A percentile compares a stretch with the other conserved stretches of the same genome.
Evolutionary conservation across 2,113 vertebrate species (phyloP).

Genomic region (Tachysurus fulvidraco): DNA sequence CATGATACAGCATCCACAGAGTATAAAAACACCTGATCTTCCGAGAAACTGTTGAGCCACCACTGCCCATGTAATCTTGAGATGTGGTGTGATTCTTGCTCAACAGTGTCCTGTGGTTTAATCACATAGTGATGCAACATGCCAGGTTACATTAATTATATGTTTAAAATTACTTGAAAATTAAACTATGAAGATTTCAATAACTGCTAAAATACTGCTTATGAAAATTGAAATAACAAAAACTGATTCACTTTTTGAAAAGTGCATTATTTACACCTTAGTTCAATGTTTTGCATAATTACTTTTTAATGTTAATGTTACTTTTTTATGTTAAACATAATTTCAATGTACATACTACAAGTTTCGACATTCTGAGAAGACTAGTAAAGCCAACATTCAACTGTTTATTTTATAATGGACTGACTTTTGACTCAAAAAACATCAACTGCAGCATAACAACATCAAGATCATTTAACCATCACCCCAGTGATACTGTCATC

Average conservation of each 20-base stretch:
- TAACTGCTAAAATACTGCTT: neutral
- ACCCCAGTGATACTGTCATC: constrained; percentile 7
- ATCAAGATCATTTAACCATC: constrained; percentile 27
- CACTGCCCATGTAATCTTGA: neutral
- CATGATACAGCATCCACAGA: neutral
- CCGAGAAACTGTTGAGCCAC: neutral
- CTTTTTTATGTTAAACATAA: neutral
- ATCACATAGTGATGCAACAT: neutral
- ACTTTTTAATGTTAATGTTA: neutral
- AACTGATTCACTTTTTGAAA: neutral
- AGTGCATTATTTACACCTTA: neutral
- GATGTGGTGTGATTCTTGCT: neutral
- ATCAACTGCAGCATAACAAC: neutral
- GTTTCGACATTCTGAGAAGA: neutral
- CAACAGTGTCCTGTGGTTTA: neutral
- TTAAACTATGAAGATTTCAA: neutral
- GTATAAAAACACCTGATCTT: neutral
- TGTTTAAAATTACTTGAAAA: neutral
- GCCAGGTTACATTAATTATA: too few relatives aligned
- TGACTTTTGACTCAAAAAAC: neutral
- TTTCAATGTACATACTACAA: neutral
- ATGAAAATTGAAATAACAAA: neutral
- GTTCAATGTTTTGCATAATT: neutral
- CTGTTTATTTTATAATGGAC: neutral
- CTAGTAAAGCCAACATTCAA: neutral